These are phyloP conservation scores for Oophaga pumilio DNA, from an alignment of 2,113 vertebrate genomes.

Conservation along the genomic window DNA sequence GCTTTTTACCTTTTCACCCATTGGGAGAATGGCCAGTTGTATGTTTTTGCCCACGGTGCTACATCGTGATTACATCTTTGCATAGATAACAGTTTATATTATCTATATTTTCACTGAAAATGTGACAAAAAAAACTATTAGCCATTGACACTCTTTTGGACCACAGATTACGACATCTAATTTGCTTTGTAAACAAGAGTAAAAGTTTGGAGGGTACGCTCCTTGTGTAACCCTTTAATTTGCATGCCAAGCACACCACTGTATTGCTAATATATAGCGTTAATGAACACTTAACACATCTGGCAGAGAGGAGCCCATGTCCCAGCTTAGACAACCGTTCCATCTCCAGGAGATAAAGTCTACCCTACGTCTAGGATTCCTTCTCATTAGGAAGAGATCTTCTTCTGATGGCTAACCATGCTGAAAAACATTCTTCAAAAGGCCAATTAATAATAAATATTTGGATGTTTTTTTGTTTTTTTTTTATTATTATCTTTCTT, in stretches of 20 bases:
- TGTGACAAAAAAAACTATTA: background rate
- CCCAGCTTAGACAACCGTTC: conserved; percentile 70
- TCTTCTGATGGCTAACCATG: conserved; percentile 66
- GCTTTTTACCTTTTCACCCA: too few relatives aligned
- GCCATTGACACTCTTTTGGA: conserved; percentile 58
- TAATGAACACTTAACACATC: conserved; percentile 69
- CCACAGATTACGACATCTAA: conserved; percentile 20
- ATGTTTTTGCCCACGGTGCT: too few relatives aligned
- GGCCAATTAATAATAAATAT: conserved; percentile 65
- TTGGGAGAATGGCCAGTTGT: too few relatives aligned
- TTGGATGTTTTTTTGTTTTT: conserved; percentile 56
- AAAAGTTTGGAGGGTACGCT: conserved; percentile 4
- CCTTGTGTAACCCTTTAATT: background rate
- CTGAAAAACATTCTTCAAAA: conserved; percentile 65
- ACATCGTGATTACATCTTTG: background rate
- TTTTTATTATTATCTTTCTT: conserved; percentile 43
- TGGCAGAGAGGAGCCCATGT: conserved; percentile 68
- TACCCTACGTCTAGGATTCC: conserved; percentile 66
- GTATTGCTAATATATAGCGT: conserved; percentile 49
- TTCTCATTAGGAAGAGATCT: conserved; percentile 70
- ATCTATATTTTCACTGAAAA: background rate
- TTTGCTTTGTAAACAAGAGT: conserved; percentile 33
- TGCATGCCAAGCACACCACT: conserved; percentile 63
- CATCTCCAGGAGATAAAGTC: conserved; percentile 68
- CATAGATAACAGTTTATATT: background rate